Percentiles rank a stretch among this genome's conserved stretches.
phyloP scores from a whole-genome alignment of 2,113 vertebrate species.

The human (Homo sapiens) region DNA sequence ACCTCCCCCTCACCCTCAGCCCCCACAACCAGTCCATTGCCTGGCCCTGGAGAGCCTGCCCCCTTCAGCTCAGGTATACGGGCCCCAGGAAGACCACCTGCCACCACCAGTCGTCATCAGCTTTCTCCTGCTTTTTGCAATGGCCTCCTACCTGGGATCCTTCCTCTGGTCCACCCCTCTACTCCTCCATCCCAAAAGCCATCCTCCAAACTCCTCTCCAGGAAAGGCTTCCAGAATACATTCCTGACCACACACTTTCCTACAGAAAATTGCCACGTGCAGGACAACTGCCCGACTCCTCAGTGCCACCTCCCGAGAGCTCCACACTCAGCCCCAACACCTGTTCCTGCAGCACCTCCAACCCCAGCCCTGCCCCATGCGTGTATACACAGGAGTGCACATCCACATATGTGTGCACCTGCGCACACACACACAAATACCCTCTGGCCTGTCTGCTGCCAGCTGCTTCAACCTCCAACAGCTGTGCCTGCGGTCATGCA shows the following conservation, averaged over 20 bases:
- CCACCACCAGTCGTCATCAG: background rate
- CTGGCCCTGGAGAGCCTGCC: background rate
- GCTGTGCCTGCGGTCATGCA: fast-evolving
- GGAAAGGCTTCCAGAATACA: background rate
- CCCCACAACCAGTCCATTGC: background rate
- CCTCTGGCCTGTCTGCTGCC: background rate
- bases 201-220: background rate
- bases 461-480: background rate
- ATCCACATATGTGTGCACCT: background rate
- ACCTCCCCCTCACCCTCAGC: background rate
- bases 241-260: background rate
- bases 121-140: background rate
- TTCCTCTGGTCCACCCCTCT: background rate
- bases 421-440: background rate
- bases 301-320: fast-evolving
- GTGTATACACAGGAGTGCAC: too few relatives aligned
- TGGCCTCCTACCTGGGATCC: background rate
- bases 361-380: background rate
- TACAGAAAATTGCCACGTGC: background rate
- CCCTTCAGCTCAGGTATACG: fast-evolving
- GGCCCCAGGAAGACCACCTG: background rate
- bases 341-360: background rate
- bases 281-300: background rate
- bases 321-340: background rate
- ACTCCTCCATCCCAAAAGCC: background rate